Base-by-base conservation (phyloP, 1,140 invertebrate species). In the Bathynomus jamesi region DNA sequence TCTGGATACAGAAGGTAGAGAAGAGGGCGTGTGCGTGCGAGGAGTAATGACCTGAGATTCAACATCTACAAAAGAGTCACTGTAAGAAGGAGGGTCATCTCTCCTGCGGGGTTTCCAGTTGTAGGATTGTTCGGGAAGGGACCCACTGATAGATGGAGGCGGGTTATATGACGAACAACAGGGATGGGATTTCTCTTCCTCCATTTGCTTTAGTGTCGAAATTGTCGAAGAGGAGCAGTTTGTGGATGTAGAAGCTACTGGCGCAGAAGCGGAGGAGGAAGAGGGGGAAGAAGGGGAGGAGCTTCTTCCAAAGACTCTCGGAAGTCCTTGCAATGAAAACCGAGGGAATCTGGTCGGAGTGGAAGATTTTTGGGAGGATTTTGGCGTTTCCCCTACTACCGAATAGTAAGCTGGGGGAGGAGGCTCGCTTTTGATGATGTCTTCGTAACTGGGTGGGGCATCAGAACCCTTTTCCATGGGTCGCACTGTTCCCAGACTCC, bases 401-500 rank as follows among this genome's bases (percentile, higher is more conserved):
- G 67, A 25, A 30, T 61, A 61, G 67, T 69, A 69, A n/a, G 67
- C 61, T 24, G 67, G 67, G 5, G 67, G 67, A 1, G 67, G 67
- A 4, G 67, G 60, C 46, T 69, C 67, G 53, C 67, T 61, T 61
- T 69, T 69, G 25, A 69, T 61, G 46, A 69, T 53, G 46, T 69
- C 67, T 21, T 69, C 67, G 67, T 69, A 69, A 10, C 53, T 61
- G 7, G 67, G 67, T 30, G 67, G 67, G 24, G 46, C 28, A 28
- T 69, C 67, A 13, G 11, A 21, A 21, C 21, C 40, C 21, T 53
- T 40, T 40, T 53, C 40, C 40, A 53, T 53, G n/a, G 27, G 63
- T n/a, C 27, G 25, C 29, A 28, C 29, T 30, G 24, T 7, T n/a
- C 63, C 29, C 11, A 65, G 17, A 28, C 27, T 28, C 21, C 5